Evolutionary conservation across 2,888 invertebrate genomes (phyloP), one percentile per base, ranked within the genome.

Genomic region (Ceramica pisi): DNA sequence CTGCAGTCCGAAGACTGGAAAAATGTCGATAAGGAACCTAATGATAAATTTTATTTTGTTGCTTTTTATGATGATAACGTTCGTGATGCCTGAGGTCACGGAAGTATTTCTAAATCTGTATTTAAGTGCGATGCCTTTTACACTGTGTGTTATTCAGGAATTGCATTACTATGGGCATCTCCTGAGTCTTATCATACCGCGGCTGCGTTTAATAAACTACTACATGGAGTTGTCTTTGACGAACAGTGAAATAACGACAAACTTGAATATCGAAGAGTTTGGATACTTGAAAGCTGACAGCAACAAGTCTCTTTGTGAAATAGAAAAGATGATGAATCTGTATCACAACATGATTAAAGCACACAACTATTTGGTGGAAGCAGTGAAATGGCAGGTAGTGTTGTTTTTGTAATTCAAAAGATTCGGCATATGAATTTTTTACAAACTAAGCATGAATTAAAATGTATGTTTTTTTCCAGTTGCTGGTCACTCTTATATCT

Each of bases 301-400:
- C 16, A 81, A 84, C 35, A 82, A 82, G 38, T 73, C 62, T 60
- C 84, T 89, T 50, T 86, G 79, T 70, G 82, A 88, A 62, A 92
- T 93, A 88, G 89, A 86, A 35, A 90, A 88, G 61, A 67, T 93
- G 66, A 92, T 93, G 90, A 88, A 91, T 51, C 83, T 92, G 10
- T 94, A 93, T 75, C 88, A 93, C 44, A 88, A 87, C 35, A 80
- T 91, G 21, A 90, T 92, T 19, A 90, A 86, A 67, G 83, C 91
- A 23, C 91, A 91, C 53, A 89, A 91, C 61, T 89, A 72, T 72
- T 83, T 94, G 60, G 88, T 90, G 41, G 89, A 91, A 68, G 90
- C 93, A 9, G 89, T 93, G 35, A 93, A 93, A 79, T 94, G 93
- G 92, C 93, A 93, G 92, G 94, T 41, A 26, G 26, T 16, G 7